Conservation (phyloP, 1,140 invertebrate species). For the Drosophila leontia region DNA sequence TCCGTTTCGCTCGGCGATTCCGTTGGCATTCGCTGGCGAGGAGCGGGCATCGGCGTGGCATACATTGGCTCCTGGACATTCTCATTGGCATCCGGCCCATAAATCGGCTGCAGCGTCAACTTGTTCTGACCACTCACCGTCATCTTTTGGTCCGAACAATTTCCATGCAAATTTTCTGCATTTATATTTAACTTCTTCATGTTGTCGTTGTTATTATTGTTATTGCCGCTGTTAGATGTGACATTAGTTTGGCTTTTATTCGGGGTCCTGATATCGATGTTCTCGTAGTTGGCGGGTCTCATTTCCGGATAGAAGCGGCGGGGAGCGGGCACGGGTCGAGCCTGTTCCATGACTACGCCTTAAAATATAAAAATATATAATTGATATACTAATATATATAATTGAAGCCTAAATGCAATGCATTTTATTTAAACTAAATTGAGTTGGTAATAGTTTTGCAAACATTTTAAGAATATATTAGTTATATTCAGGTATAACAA, state of each 20-base stretch:
- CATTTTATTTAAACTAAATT: no score
- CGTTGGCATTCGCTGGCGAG: constrained; percentile 55
- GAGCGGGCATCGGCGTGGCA: constrained; percentile 64
- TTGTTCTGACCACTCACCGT: constrained; percentile 56
- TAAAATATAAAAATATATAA: background rate
- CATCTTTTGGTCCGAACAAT: constrained; percentile 46
- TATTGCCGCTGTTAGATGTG: constrained; percentile 18
- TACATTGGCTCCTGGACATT: constrained; percentile 68
- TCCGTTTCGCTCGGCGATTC: background rate
- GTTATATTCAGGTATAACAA: background rate
- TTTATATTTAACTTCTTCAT: constrained; percentile 74
- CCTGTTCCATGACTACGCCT: constrained; percentile 54
- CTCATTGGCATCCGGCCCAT: constrained; percentile 77
- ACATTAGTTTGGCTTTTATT: constrained; percentile 23
- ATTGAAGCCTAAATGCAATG: no score
- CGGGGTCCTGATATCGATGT: constrained; percentile 61
- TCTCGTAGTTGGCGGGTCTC: constrained; percentile 73
- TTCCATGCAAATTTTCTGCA: constrained; percentile 69
- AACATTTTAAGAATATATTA: no score
- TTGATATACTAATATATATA: no score
- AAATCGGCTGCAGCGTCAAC: constrained; percentile 68
- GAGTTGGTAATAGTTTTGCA: no score
- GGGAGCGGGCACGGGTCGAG: constrained; percentile 79
- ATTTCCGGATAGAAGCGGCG: constrained; percentile 74
- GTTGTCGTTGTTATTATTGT: constrained; percentile 34